Evolutionary conservation across 2,797 vertebrate genomes (phyloP).

Genomic region (Pagetopsis macropterus): DNA sequence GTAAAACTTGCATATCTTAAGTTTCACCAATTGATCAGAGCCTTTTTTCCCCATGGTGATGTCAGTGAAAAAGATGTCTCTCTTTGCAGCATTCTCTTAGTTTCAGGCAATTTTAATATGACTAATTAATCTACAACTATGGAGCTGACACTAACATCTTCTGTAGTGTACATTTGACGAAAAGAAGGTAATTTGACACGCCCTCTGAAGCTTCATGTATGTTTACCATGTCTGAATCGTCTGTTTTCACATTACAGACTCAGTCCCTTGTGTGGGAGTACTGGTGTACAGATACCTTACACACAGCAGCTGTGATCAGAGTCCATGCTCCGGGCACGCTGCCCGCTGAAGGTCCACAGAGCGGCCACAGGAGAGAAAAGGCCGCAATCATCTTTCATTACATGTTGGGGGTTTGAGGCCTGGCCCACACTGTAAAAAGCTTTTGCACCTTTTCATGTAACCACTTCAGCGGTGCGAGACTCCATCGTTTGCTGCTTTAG

Average conservation of each 20-base stretch:
- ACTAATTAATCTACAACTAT: neutral
- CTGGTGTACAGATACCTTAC: slow-evolving; percentile 15
- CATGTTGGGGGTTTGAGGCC: slow-evolving; percentile 33
- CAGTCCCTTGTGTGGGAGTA: slow-evolving; percentile 1
- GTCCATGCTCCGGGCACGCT: slow-evolving; percentile 24
- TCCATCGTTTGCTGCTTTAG: neutral
- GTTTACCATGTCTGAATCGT: neutral
- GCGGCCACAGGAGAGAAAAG: slow-evolving; percentile 10
- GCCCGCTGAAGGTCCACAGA: slow-evolving; percentile 19
- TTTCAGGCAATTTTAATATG: neutral
- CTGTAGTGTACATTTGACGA: neutral
- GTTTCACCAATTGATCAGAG: slow-evolving; percentile 16
- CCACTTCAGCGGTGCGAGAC: slow-evolving; percentile 1
- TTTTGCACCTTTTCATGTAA: slow-evolving; percentile 31
- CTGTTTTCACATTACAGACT: neutral
- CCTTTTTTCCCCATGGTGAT: slow-evolving; percentile 1
- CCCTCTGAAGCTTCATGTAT: too few species aligned
- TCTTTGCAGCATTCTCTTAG: neutral
- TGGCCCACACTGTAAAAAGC: slow-evolving; percentile 30
- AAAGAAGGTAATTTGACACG: neutral
- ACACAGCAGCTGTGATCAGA: slow-evolving; percentile 45
- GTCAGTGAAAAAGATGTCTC: slow-evolving; percentile 8
- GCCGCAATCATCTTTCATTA: slow-evolving; percentile 48
- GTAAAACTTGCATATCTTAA: neutral
- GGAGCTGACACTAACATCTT: neutral